A percentile compares a stretch with the other conserved stretches of the same genome.
Evolutionary conservation across 1,140 invertebrate genomes (phyloP).

Genomic region (Ladona fulva): DNA sequence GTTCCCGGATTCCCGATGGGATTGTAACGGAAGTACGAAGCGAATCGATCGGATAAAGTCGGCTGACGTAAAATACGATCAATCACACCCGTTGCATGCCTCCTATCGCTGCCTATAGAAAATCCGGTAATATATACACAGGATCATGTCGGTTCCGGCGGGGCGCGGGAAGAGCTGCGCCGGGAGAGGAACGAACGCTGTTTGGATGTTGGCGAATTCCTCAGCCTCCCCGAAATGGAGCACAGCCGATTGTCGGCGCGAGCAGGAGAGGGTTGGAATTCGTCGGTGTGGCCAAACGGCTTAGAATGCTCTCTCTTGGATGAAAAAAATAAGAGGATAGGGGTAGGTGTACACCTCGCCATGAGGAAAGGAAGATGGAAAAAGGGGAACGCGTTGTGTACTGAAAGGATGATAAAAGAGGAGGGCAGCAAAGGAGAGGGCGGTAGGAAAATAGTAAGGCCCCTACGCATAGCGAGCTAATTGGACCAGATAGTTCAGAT

Average conservation of each 20-base stretch:
- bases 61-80: not conserved
- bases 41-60: constrained; percentile 8
- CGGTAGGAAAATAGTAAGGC: not conserved
- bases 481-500: not conserved
- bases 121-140: not conserved
- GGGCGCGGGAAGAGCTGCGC: not conserved
- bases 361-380: not conserved
- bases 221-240: not conserved
- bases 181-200: not conserved
- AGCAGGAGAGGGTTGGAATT: not conserved
- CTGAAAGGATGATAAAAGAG: not conserved
- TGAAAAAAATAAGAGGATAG: too few species aligned
- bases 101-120: not conserved
- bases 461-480: not conserved
- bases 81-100: not conserved
- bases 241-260: not conserved
- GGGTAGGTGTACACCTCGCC: not conserved
- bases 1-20: not conserved
- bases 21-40: not conserved
- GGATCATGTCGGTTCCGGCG: not conserved
- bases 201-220: not conserved
- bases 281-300: too few species aligned
- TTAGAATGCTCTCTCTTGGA: too few species aligned
- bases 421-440: not conserved
- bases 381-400: not conserved